These are phyloP conservation scores for Serrognathus titanus DNA, from an alignment of 2,888 invertebrate species.

Conservation along the genomic window DNA sequence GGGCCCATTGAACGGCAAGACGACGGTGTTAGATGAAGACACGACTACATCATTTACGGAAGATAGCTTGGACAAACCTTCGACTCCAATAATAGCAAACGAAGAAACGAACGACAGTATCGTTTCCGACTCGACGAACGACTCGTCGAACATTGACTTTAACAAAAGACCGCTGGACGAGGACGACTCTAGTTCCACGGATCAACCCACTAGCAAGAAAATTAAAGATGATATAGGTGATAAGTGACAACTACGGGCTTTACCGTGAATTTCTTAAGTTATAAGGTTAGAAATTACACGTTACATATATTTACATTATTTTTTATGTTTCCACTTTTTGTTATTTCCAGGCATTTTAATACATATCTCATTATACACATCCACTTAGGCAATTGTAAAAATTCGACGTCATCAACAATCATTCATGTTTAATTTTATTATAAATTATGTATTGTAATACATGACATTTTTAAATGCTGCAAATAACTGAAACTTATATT, in stretches of 20 bases:
- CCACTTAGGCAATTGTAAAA: too few species aligned
- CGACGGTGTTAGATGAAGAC: conserved; percentile 62
- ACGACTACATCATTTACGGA: conserved; percentile 73
- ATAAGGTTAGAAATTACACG: conserved; percentile 22
- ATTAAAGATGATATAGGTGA: conserved; percentile 48
- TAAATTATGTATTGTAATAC: too few species aligned
- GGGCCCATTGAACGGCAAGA: conserved; percentile 60
- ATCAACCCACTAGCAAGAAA: conserved; percentile 54
- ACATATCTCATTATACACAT: too few species aligned
- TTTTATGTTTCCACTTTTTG: background rate
- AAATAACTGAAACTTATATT: too few species aligned
- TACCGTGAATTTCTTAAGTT: conserved; percentile 20
- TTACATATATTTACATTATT: conserved; percentile 10
- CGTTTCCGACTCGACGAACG: conserved; percentile 50
- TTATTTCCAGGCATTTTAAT: background rate
- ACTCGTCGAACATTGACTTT: conserved; percentile 36
- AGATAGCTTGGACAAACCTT: conserved; percentile 68
- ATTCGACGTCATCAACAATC: too few species aligned
- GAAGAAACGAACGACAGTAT: conserved; percentile 57
- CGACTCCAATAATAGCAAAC: conserved; percentile 54
- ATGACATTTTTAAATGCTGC: too few species aligned
- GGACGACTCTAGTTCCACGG: conserved; percentile 48
- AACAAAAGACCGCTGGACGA: conserved; percentile 42
- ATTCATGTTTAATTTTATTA: too few species aligned
- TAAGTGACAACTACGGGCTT: conserved; percentile 52